These are phyloP conservation scores for Aproaerema taeniolella DNA, from an alignment of 2,888 invertebrate genomes.

Conservation along the genomic window DNA sequence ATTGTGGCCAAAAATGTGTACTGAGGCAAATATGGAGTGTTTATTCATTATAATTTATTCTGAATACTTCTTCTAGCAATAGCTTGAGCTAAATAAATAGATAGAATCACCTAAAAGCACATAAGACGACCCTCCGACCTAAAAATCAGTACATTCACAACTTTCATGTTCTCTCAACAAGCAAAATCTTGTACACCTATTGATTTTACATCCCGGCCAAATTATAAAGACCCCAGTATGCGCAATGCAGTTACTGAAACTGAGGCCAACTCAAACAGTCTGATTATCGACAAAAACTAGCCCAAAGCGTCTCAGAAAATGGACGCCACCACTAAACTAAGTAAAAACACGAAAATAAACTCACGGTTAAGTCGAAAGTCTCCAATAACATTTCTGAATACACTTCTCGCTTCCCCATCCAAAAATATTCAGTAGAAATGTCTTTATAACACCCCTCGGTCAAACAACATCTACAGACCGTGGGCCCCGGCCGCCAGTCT, in stretches of 20 bases:
- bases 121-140: too few species aligned
- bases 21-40: too few species aligned
- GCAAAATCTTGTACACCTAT: too few species aligned
- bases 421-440: slow-evolving; percentile 70
- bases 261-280: background rate
- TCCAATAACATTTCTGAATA: slow-evolving; percentile 65
- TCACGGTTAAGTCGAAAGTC: slow-evolving; percentile 54
- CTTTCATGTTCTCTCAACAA: too few species aligned
- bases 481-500: slow-evolving; percentile 65
- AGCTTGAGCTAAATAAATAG: too few species aligned
- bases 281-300: slow-evolving; percentile 8
- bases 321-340: slow-evolving; percentile 33
- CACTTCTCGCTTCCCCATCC: slow-evolving; percentile 71
- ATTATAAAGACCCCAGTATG: background rate
- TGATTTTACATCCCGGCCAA: slow-evolving; percentile 33
- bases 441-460: slow-evolving; percentile 68
- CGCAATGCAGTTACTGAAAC: background rate
- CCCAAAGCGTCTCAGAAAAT: slow-evolving; percentile 33
- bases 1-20: too few species aligned
- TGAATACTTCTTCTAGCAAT: too few species aligned
- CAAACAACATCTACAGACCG: slow-evolving; percentile 66
- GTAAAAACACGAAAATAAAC: slow-evolving; percentile 24
- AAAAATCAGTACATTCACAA: too few species aligned
- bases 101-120: too few species aligned
- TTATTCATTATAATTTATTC: too few species aligned